These are phyloP conservation scores for Labeo rohita DNA, from an alignment of 2,113 vertebrate species.

Conservation along the genomic window DNA sequence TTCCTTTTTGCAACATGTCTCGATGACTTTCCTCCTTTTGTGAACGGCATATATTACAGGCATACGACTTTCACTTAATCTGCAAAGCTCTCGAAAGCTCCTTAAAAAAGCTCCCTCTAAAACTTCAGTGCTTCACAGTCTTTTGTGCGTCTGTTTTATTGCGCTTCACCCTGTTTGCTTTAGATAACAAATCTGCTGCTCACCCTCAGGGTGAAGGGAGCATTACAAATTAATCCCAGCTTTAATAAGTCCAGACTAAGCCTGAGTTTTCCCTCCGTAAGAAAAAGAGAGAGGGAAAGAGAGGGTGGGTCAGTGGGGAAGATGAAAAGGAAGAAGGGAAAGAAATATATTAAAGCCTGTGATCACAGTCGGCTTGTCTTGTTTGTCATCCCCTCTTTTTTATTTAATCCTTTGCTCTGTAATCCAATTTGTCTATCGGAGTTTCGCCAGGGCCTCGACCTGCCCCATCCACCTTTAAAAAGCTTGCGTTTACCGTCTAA, in stretches of 20 bases:
- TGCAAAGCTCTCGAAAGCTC: conserved; percentile 53
- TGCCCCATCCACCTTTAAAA: conserved; percentile 33
- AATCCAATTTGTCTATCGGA: conserved; percentile 99
- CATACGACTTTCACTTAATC: conserved; percentile 59
- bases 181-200: conserved; percentile 87
- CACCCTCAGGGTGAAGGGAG: conserved; percentile 81
- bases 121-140: conserved; percentile 49
- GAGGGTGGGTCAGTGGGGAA: conserved; percentile 61
- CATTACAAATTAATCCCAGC: conserved; percentile 98
- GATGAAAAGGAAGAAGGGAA: conserved; percentile 70
- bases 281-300: conserved; percentile 43
- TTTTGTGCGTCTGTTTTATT: conserved; percentile 65
- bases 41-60: conserved; percentile 52
- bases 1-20: conserved; percentile 29
- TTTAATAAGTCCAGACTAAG: conserved; percentile 98
- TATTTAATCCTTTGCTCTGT: conserved; percentile 99
- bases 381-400: conserved; percentile 98
- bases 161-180: conserved; percentile 78
- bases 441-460: conserved; percentile 65
- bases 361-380: conserved; percentile 98
- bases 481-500: not conserved
- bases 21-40: conserved; percentile 41
- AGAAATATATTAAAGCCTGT: conserved; percentile 90
- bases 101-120: conserved; percentile 61
- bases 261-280: conserved; percentile 76